Evolutionary conservation across 2,113 vertebrate genomes (phyloP).

Genomic region (Rattus rattus): DNA sequence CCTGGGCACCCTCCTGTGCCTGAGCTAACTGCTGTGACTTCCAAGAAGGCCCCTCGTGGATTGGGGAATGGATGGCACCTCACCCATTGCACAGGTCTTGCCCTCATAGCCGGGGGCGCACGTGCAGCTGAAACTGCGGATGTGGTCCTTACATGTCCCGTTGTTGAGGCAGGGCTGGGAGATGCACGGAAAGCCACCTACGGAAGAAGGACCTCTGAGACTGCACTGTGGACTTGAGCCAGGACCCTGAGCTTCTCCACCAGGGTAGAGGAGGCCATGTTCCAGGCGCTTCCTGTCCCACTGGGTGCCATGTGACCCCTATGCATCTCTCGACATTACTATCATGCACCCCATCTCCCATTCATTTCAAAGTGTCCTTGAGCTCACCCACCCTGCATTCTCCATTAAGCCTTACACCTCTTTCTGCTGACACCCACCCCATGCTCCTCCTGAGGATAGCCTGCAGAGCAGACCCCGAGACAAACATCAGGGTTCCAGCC

Average conservation of each 20-base stretch:
- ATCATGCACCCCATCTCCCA: background rate
- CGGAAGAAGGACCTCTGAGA: background rate
- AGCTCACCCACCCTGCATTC: background rate
- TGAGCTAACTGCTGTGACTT: background rate
- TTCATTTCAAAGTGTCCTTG: background rate
- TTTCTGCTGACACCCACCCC: background rate
- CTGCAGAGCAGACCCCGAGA: background rate
- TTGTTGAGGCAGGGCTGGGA: constrained; percentile 92
- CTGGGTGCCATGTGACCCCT: background rate
- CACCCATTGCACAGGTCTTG: constrained; percentile 88
- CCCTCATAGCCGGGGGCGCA: constrained; percentile 88
- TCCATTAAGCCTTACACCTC: too few species aligned
- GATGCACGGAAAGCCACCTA: constrained; percentile 89
- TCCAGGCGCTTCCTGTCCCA: background rate
- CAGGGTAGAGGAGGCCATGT: background rate
- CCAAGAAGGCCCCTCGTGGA: background rate
- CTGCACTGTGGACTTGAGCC: background rate
- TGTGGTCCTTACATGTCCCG: constrained; percentile 86
- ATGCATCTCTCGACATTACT: background rate
- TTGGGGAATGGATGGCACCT: background rate
- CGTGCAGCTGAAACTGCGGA: constrained; percentile 89
- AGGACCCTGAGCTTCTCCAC: background rate
- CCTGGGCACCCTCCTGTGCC: background rate
- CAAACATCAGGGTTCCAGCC: background rate
- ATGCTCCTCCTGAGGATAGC: background rate